A percentile compares a stretch with the other conserved stretches of the same genome.
These are phyloP conservation scores for Oscheius sp. DNA, from an alignment of 2,888 invertebrate species.

Conservation along the genomic window DNA sequence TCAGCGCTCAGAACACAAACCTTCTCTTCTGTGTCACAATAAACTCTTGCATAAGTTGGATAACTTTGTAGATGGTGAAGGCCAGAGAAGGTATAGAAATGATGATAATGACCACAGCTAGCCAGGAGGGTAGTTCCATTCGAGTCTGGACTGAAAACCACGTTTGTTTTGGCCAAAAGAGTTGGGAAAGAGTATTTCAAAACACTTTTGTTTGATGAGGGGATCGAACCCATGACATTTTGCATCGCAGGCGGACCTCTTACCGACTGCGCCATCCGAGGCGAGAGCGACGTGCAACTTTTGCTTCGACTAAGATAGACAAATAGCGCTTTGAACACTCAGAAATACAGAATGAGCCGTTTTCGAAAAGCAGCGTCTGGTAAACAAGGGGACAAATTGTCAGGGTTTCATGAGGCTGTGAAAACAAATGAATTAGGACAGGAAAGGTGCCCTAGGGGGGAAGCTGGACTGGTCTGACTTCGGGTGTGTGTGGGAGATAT, in stretches of 20 bases:
- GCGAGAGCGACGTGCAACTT: neutral
- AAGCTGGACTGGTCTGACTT: too few species aligned
- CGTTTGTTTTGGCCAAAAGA: neutral
- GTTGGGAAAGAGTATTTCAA: neutral
- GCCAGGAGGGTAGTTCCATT: constrained; percentile 24
- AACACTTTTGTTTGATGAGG: neutral
- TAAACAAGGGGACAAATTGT: too few species aligned
- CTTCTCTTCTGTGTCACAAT: neutral
- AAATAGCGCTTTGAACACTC: neutral
- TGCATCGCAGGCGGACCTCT: neutral
- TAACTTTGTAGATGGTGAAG: constrained; percentile 9
- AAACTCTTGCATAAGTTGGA: neutral
- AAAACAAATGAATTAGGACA: too few species aligned
- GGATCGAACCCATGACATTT: neutral
- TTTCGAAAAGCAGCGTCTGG: too few species aligned
- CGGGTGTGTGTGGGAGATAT: too few species aligned
- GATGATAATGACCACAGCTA: constrained; percentile 2
- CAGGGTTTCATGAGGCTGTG: too few species aligned
- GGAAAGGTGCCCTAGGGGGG: too few species aligned
- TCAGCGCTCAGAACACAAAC: neutral
- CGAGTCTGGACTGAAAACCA: neutral
- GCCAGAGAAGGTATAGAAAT: constrained; percentile 11
- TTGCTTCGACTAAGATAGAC: neutral
- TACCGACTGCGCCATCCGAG: neutral
- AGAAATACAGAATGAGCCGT: too few species aligned